Evolutionary conservation across 1,140 invertebrate species (phyloP).

Genomic region (Zaprionus ornatus): DNA sequence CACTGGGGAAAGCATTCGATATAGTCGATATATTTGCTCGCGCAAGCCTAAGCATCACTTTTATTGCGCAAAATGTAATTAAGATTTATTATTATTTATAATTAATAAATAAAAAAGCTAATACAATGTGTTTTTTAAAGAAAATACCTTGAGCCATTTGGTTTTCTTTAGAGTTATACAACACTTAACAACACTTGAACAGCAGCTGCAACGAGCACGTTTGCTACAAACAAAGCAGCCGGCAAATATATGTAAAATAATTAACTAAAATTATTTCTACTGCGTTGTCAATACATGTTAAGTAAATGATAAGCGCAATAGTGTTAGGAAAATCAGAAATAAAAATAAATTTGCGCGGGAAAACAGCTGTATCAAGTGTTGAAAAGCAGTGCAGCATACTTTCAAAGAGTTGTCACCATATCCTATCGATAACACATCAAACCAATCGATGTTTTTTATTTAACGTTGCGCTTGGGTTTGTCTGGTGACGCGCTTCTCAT

Average conservation of each 20-base stretch:
- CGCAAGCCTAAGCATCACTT: not conserved
- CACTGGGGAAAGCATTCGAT: conserved; percentile 37
- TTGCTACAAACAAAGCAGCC: conserved; percentile 26
- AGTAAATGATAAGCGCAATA: not conserved
- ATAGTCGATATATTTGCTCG: conserved; percentile 32
- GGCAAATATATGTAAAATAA: not conserved
- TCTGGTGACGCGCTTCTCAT: conserved; percentile 48
- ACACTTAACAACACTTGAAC: conserved; percentile 21
- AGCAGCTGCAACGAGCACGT: conserved; percentile 46
- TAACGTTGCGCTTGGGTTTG: conserved; percentile 22
- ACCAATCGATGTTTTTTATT: conserved; percentile 27
- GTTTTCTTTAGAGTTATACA: conserved; percentile 16
- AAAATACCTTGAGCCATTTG: not conserved
- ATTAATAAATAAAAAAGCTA: not conserved
- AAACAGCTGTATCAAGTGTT: conserved; percentile 44
- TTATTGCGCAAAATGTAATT: not conserved
- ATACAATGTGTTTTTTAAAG: not conserved
- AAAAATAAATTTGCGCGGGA: conserved; percentile 47
- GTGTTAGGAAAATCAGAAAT: not conserved
- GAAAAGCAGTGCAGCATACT: not conserved
- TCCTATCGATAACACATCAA: conserved; percentile 4
- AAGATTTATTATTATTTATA: not conserved
- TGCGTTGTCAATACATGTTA: not conserved
- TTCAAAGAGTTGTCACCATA: not conserved
- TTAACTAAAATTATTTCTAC: conserved; percentile 5